Evolutionary conservation across 2,888 invertebrate genomes (phyloP), one percentile per base, ranked within the genome.

Genomic region (Rotaria macrura): DNA sequence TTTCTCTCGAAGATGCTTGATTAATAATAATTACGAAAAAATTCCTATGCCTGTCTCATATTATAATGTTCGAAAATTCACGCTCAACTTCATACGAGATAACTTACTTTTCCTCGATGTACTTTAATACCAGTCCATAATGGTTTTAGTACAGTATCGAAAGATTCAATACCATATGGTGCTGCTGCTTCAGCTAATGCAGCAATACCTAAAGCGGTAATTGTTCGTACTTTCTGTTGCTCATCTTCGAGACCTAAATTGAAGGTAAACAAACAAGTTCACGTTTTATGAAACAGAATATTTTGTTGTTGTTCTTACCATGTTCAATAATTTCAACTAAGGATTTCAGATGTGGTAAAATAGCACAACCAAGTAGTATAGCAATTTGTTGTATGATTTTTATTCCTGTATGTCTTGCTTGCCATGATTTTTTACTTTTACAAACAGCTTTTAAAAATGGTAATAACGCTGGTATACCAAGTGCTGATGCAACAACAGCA

Each of bases 371-470:
- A 97, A 99, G 98, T 49, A 99, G 92, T 90, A 99, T 99, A 83
- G 99, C 97, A 88, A 99, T 99, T 92, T 99, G 99, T 91, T 99
- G 99, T 0, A 99, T 98, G 90, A 99, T 99, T 92, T 99, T 99
- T 87, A 99, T 99, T 90, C 98, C 98, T 9, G 97, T 98, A 91
- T 98, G 98, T n/a, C 91, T 89, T 20, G 93, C 99, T 92, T 99
- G 99, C 99, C 99, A 99, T 0, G 97, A 97, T 91, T 99, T 99
- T 92, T 99, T 99, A 88, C 97, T 97, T 88, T 96, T 94, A 91
- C 99, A 99, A 6, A 99, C 99, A 85, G 99, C 98, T 91, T 98
- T 99, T 88, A 99, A 93, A 92, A 99, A 99, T 0, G 99, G 99
- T 88, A 99, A 91, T 14, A 99, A 92, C 0, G 97, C 97, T 14